A percentile compares a stretch with the other conserved stretches of the same genome.
Conservation (phyloP, 1,140 invertebrate species). For the Nixonia krombeini region DNA sequence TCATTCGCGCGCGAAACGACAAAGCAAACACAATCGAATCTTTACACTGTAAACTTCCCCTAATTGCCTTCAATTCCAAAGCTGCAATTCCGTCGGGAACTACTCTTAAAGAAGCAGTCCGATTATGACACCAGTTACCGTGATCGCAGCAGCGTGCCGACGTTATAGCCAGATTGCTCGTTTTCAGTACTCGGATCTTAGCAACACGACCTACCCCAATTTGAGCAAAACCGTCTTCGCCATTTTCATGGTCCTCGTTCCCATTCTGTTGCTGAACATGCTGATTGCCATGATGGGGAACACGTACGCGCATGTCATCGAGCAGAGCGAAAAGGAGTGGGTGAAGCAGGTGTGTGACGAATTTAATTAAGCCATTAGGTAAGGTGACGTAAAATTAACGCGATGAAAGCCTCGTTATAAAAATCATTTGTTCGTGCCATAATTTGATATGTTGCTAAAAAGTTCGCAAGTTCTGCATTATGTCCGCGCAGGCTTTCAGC, state of each 20-base stretch:
- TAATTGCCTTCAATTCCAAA: too few relatives aligned
- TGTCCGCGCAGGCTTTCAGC: too few relatives aligned
- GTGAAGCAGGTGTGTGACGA: slow-evolving; percentile 92
- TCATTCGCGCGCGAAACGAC: too few relatives aligned
- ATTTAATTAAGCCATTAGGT: slow-evolving; percentile 35
- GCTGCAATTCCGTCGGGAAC: too few relatives aligned
- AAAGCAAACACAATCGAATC: too few relatives aligned
- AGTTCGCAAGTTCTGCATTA: too few relatives aligned
- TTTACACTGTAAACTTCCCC: too few relatives aligned
- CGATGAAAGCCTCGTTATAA: slow-evolving; percentile 19
- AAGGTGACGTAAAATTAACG: slow-evolving; percentile 19
- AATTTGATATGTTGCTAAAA: too few relatives aligned
- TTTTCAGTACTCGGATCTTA: slow-evolving; percentile 91
- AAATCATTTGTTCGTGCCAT: slow-evolving; percentile 21
- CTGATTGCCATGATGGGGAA: slow-evolving; percentile 99
- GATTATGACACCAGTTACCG: slow-evolving; percentile 29
- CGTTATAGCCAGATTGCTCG: slow-evolving; percentile 15
- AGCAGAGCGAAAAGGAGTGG: slow-evolving; percentile 98
- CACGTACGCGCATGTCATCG: slow-evolving; percentile 97
- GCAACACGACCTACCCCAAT: slow-evolving; percentile 89
- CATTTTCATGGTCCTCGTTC: slow-evolving; percentile 97
- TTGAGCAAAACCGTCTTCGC: slow-evolving; percentile 95
- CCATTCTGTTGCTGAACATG: slow-evolving; percentile 97
- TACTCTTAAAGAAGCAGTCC: not conserved
- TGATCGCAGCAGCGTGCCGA: slow-evolving; percentile 10